Evolutionary conservation across 1,140 invertebrate species (phyloP), one percentile per base, ranked within the genome.

Genomic region (Limonius californicus): DNA sequence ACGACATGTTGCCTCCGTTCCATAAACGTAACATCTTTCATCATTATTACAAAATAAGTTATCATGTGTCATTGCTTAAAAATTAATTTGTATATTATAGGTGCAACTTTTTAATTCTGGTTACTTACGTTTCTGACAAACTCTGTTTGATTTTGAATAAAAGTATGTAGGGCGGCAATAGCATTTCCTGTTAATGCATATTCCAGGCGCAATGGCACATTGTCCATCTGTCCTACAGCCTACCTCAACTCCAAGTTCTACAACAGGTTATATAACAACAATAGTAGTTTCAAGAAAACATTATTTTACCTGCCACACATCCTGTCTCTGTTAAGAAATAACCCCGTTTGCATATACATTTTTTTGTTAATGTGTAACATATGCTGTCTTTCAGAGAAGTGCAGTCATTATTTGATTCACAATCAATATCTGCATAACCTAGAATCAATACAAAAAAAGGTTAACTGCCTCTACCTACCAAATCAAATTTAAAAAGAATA

Each of bases 321-420:
- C n/a, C n/a, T n/a, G n/a, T n/a, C n/a, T n/a, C 14, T 7, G 18
- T 16, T 8, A 47, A 16, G 43, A 45, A 59, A 18, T 59, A 59
- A 8, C 57, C 57, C 16, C 57, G 14, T 47, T 47, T 27, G 14
- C 57, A 59, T 1, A 50, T 19, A 18, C 57, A 59, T 27, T 47
- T 35, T 45, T 59, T 59, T 1, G 57, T 59, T 23, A 59, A 23
- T n/a, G 39, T 19, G 2, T 39, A 59, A 18, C 57, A 59, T 39
- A 39, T 39, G n/a, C 35, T 12, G n/a, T 39, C n/a, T 14, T 14
- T 1, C n/a, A 39, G n/a, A 11, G 23, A 27, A 9, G 2, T 39
- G 35, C 35, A 39, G n/a, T 39, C 35, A 11, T 39, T n/a, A 39
- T 39, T 12, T 12, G 7, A 11, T 2, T 2, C 2, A 39, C 35